Conservation (phyloP, 2,113 vertebrate genomes). For the Pseudorhombus dupliciocellatus region DNA sequence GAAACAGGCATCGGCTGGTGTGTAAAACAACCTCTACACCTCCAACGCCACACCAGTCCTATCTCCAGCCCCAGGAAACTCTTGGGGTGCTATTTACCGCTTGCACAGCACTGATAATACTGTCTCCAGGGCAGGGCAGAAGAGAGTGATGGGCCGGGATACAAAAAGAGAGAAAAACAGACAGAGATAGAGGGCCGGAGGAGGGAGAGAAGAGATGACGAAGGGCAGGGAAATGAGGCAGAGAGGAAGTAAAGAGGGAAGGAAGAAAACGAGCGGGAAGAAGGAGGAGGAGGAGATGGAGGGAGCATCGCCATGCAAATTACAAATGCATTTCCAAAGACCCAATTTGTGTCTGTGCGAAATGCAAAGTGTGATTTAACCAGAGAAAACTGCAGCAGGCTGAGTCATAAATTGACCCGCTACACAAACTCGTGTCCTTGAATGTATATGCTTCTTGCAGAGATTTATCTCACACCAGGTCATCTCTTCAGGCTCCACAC, state of each 20-base stretch:
- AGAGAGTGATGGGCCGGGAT: constrained; percentile 60
- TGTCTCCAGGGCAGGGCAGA: constrained; percentile 54
- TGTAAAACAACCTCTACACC: constrained; percentile 84
- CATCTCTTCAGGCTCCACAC: constrained; percentile 7
- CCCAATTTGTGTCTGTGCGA: constrained; percentile 44
- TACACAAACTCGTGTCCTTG: constrained; percentile 5
- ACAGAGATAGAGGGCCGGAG: constrained; percentile 21
- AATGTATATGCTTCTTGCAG: constrained; percentile 39
- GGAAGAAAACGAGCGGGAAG: not conserved
- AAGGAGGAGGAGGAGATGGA: constrained; percentile 6
- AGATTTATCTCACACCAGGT: constrained; percentile 18
- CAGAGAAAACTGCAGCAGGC: constrained; percentile 24
- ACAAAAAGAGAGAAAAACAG: constrained; percentile 50
- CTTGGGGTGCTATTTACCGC: constrained; percentile 74
- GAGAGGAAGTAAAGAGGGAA: constrained; percentile 18
- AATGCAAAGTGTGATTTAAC: constrained; percentile 26
- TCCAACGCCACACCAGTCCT: constrained; percentile 65
- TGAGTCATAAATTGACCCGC: constrained; percentile 27
- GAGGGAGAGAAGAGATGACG: not conserved
- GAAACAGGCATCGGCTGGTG: constrained; percentile 48
- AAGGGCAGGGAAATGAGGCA: constrained; percentile 25
- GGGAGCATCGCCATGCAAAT: constrained; percentile 50
- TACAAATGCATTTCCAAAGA: constrained; percentile 51
- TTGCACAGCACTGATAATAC: constrained; percentile 71
- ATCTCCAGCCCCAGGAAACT: constrained; percentile 81